Conservation (phyloP, 2,113 vertebrate species). For the Phylloscopus whistleri region DNA sequence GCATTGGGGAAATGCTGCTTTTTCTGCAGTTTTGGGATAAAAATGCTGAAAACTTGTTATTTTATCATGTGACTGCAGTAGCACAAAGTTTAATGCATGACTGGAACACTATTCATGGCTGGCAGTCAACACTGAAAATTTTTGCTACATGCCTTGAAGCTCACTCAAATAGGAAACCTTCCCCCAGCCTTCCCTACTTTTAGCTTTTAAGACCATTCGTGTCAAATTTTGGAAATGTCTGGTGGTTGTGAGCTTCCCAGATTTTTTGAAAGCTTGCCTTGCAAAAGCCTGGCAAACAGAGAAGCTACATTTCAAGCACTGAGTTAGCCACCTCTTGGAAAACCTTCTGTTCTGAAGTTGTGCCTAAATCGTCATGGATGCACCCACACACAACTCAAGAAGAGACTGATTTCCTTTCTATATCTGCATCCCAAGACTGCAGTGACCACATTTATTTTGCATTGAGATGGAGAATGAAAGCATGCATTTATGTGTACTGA, state of each 20-base stretch:
- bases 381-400: neutral
- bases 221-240: neutral
- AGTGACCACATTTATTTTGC: neutral
- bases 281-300: neutral
- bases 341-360: neutral
- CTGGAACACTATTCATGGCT: neutral
- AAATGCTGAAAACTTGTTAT: neutral
- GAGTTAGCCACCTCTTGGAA: neutral
- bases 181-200: neutral
- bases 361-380: accelerated
- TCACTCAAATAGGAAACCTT: neutral
- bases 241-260: neutral
- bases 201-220: neutral
- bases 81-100: neutral
- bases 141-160: neutral
- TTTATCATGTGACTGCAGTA: neutral
- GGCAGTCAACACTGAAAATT: neutral
- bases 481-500: neutral
- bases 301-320: accelerated
- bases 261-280: neutral
- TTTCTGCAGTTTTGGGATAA: neutral
- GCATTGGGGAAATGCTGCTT: neutral
- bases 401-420: neutral
- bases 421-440: neutral
- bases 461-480: neutral